A percentile compares a stretch with the other conserved stretches of the same genome.
Conservation (phyloP, 2,888 invertebrate species). For the Kryphioiulus occultus region DNA sequence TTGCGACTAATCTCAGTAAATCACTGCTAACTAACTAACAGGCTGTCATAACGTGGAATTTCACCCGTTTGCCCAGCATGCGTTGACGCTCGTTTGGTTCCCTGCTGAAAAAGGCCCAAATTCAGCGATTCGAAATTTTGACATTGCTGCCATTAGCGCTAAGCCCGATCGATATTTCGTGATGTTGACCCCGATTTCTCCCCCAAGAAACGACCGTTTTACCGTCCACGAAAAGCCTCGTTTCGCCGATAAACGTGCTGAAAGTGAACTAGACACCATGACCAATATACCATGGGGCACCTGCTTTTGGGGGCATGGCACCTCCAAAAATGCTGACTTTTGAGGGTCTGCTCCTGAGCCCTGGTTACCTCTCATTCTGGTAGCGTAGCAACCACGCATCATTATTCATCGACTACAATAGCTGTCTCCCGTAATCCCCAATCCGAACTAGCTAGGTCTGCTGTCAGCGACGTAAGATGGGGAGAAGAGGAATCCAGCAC, state of each 20-base stretch:
- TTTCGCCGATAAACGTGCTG: not conserved
- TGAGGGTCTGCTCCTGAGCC: not conserved
- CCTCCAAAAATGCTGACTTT: conserved; percentile 11
- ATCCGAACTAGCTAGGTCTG: not conserved
- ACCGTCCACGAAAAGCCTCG: not conserved
- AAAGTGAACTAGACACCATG: conserved; percentile 19
- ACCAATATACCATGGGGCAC: conserved; percentile 8
- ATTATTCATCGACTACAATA: conserved; percentile 17
- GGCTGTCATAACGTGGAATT: not conserved
- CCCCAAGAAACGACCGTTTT: not conserved
- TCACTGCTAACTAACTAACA: not conserved
- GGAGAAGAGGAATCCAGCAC: not conserved
- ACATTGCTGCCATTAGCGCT: conserved; percentile 18
- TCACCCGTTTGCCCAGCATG: not conserved
- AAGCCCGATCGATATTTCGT: conserved; percentile 25
- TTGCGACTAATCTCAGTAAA: not conserved
- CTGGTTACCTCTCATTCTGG: conserved; percentile 7
- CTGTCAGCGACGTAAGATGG: conserved; percentile 8
- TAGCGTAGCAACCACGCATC: conserved; percentile 19
- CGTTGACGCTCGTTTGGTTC: not conserved
- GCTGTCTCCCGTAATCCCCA: conserved; percentile 12
- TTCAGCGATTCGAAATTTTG: not conserved
- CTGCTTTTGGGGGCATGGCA: not conserved
- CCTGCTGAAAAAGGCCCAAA: not conserved
- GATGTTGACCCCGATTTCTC: not conserved